phyloP scores from a whole-genome alignment of 2,888 invertebrate species.

The Conomelus anceps region DNA sequence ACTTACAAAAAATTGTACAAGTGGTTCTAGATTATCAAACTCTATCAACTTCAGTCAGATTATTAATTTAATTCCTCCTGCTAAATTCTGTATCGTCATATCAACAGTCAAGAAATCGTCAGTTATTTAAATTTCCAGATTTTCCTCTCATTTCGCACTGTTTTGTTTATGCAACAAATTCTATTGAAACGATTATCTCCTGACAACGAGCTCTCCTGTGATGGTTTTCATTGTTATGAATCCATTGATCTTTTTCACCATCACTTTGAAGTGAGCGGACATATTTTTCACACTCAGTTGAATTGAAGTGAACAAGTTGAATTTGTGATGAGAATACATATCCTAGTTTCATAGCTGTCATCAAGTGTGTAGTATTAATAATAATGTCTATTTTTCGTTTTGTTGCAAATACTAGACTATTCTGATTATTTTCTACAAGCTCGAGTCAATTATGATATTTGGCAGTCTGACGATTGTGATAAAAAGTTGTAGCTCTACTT shows the following conservation, averaged over 20 bases:
- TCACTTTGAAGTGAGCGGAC: not conserved
- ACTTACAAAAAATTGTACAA: too few species aligned
- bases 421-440: not conserved
- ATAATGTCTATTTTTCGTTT: not conserved
- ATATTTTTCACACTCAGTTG: not conserved
- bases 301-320: not conserved
- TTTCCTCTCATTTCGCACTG: too few species aligned
- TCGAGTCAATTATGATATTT: not conserved
- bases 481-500: not conserved
- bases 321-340: not conserved
- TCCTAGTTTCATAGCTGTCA: not conserved
- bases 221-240: too few species aligned
- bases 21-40: too few species aligned
- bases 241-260: not conserved
- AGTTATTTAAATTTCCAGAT: too few species aligned
- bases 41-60: too few species aligned
- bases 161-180: too few species aligned
- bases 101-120: too few species aligned
- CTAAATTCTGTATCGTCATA: too few species aligned
- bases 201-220: too few species aligned
- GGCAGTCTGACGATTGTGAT: not conserved
- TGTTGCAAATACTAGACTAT: not conserved
- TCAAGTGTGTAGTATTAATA: not conserved
- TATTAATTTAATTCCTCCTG: too few species aligned
- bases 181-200: too few species aligned